Conservation (phyloP, 2,888 invertebrate species). For the Diadromus collaris region DNA sequence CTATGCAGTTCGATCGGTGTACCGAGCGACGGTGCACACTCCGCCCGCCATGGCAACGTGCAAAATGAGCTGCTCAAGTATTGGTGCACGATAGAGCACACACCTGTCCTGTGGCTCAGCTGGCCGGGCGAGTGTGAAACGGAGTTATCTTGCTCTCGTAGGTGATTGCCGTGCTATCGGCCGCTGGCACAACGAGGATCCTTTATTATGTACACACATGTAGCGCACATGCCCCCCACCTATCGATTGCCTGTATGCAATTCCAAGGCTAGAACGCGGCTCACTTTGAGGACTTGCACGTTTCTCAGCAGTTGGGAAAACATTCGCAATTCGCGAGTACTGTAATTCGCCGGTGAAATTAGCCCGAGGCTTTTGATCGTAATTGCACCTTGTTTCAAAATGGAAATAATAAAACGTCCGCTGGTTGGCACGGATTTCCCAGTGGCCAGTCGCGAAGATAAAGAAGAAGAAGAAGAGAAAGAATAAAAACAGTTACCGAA, state of each 20-base stretch:
- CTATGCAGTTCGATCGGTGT: conserved; percentile 30
- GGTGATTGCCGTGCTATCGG: conserved; percentile 47
- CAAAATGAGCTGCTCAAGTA: conserved; percentile 15
- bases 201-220: conserved; percentile 33
- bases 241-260: conserved; percentile 1
- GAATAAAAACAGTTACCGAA: no score
- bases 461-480: no score
- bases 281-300: conserved; percentile 6
- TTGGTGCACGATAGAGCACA: conserved; percentile 20
- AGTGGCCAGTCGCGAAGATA: no score
- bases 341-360: neutral
- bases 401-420: neutral
- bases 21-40: conserved; percentile 28
- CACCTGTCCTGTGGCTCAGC: conserved; percentile 41
- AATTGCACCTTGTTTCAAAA: neutral
- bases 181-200: conserved; percentile 8
- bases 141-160: conserved; percentile 53
- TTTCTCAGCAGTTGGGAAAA: neutral
- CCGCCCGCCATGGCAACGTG: conserved; percentile 13
- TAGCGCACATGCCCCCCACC: conserved; percentile 1
- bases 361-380: neutral
- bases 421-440: no score
- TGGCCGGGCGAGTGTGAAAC: conserved; percentile 33
- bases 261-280: conserved; percentile 7
- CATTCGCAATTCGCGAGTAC: neutral